These are phyloP conservation scores for Cyrtonyx montezumae DNA, from an alignment of 2,113 vertebrate species.

Conservation along the genomic window DNA sequence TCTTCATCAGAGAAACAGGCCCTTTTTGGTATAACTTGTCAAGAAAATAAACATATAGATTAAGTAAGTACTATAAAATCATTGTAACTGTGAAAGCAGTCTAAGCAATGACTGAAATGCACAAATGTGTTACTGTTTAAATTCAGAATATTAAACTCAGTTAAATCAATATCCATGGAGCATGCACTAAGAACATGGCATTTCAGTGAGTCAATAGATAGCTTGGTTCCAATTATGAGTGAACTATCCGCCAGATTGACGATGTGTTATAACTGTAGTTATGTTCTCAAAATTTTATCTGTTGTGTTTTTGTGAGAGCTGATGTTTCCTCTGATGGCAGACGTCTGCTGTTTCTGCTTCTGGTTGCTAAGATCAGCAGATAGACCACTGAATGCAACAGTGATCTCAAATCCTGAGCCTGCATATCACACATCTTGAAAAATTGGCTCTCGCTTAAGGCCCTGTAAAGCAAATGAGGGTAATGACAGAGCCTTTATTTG, in stretches of 20 bases:
- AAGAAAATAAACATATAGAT: not conserved
- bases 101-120: constrained; percentile 13
- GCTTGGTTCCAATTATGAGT: constrained; percentile 52
- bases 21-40: not conserved
- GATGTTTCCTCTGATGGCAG: constrained; percentile 22
- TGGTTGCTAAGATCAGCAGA: not conserved
- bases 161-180: constrained; percentile 36
- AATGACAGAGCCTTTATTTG: no score
- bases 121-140: not conserved
- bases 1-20: not conserved
- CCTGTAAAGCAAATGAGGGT: no score
- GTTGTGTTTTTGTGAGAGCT: not conserved
- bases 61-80: constrained; percentile 37
- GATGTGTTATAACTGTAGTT: constrained; percentile 22
- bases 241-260: not conserved
- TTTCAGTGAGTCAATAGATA: constrained; percentile 11
- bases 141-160: constrained; percentile 9
- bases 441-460: not conserved
- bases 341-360: constrained; percentile 30
- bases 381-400: not conserved
- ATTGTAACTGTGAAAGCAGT: constrained; percentile 8
- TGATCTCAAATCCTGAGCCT: not conserved
- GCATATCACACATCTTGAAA: not conserved
- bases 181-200: not conserved
- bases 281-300: constrained; percentile 1